phyloP scores from a whole-genome alignment of 2,888 invertebrate genomes.

The Kuschelorhynchus macadamiae region DNA sequence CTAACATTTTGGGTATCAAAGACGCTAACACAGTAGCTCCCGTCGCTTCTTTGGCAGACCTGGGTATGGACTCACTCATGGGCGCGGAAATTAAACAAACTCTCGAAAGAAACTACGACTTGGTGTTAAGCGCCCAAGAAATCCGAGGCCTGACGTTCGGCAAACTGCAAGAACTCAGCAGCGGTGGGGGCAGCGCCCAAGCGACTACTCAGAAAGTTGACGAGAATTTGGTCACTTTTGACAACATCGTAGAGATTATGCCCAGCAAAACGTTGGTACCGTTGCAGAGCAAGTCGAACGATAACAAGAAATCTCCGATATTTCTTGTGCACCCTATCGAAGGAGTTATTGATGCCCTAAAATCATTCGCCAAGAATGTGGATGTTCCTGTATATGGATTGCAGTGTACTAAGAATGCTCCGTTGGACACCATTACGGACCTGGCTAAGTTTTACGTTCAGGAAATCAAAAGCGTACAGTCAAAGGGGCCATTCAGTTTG shows the following conservation, averaged over 20 bases:
- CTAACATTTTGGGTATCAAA: constrained; percentile 92
- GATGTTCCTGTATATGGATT: constrained; percentile 88
- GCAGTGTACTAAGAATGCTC: constrained; percentile 86
- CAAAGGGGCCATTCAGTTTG: constrained; percentile 87
- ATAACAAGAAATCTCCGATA: constrained; percentile 70
- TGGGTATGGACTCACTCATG: constrained; percentile 99
- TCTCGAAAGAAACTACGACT: constrained; percentile 91
- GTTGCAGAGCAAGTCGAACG: constrained; percentile 73
- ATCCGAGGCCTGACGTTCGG: constrained; percentile 87
- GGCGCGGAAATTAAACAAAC: constrained; percentile 99
- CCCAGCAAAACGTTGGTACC: constrained; percentile 81
- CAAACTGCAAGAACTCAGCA: constrained; percentile 76
- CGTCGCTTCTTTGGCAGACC: constrained; percentile 87
- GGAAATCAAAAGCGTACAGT: constrained; percentile 81
- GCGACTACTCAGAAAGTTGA: constrained; percentile 57
- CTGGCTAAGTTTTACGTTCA: constrained; percentile 82
- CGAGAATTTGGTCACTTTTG: constrained; percentile 72
- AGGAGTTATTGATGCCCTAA: constrained; percentile 83
- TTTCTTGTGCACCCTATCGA: constrained; percentile 91
- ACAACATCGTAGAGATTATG: constrained; percentile 75
- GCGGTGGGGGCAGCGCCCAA: constrained; percentile 56
- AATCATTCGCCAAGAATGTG: constrained; percentile 80
- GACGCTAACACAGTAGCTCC: constrained; percentile 85
- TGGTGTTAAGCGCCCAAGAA: constrained; percentile 91
- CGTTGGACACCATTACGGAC: constrained; percentile 78